phyloP scores from a whole-genome alignment of 2,797 vertebrate species.

The Buceros bicornis region DNA sequence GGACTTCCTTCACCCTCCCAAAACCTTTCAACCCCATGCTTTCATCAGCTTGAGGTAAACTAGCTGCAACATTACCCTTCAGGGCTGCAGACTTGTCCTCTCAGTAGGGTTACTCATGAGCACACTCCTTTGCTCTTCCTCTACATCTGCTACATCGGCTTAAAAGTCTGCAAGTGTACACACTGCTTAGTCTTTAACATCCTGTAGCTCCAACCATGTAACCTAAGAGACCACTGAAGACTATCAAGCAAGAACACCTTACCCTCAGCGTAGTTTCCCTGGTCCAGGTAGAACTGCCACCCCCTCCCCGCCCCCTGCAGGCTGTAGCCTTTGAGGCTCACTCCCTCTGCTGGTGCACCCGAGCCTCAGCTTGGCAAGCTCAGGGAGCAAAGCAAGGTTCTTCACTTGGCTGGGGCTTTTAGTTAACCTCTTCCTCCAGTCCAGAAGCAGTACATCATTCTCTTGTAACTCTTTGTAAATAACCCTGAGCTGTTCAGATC shows the following conservation, averaged over 20 bases:
- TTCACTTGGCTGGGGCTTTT: not conserved
- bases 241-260: not conserved
- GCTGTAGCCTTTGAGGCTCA: constrained; percentile 36
- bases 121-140: not conserved
- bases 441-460: accelerated
- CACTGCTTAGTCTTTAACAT: not conserved
- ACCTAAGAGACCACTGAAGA: not conserved
- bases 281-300: not conserved
- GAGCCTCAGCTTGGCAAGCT: not conserved
- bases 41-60: not conserved
- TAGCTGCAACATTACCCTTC: not conserved
- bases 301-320: not conserved
- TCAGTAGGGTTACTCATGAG: not conserved
- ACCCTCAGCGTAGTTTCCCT: accelerated
- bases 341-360: constrained; percentile 61
- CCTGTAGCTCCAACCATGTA: not conserved
- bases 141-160: not conserved
- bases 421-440: not conserved
- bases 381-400: not conserved
- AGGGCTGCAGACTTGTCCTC: not conserved
- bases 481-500: not conserved
- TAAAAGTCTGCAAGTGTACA: not conserved
- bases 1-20: not conserved
- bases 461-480: not conserved
- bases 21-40: not conserved